Evolutionary conservation across 2,888 invertebrate genomes (phyloP).

Genomic region (Pseudoips prasinana): DNA sequence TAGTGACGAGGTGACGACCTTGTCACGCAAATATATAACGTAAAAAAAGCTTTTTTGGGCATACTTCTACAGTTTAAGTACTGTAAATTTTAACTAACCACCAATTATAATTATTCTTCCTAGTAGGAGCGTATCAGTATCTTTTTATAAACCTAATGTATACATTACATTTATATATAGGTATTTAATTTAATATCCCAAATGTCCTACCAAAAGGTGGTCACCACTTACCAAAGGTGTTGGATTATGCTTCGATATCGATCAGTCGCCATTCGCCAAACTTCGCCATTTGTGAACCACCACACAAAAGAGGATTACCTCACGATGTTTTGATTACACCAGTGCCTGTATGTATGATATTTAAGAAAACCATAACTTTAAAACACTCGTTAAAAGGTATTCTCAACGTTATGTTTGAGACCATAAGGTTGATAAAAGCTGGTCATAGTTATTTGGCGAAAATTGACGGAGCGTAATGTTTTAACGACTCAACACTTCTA

Average conservation of each 20-base stretch:
- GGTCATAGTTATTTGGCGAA: slow-evolving; percentile 26
- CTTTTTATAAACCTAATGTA: no score
- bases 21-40: no score
- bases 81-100: no score
- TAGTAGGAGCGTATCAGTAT: no score
- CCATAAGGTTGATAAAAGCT: slow-evolving; percentile 11
- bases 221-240: slow-evolving; percentile 30
- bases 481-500: slow-evolving; percentile 63
- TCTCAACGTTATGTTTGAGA: slow-evolving; percentile 21
- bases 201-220: slow-evolving; percentile 11
- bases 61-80: no score
- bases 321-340: slow-evolving; percentile 69
- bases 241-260: slow-evolving; percentile 62
- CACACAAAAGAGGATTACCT: slow-evolving; percentile 60
- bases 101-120: no score
- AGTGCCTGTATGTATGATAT: slow-evolving; percentile 42
- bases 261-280: slow-evolving; percentile 37
- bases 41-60: no score
- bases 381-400: not conserved
- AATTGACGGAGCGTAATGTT: slow-evolving; percentile 58
- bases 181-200: slow-evolving; percentile 11
- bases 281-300: slow-evolving; percentile 51
- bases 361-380: slow-evolving; percentile 17
- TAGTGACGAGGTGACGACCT: no score
- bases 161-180: no score